phyloP scores from a whole-genome alignment of 2,797 vertebrate species.

The Rhinoraja longicauda region DNA sequence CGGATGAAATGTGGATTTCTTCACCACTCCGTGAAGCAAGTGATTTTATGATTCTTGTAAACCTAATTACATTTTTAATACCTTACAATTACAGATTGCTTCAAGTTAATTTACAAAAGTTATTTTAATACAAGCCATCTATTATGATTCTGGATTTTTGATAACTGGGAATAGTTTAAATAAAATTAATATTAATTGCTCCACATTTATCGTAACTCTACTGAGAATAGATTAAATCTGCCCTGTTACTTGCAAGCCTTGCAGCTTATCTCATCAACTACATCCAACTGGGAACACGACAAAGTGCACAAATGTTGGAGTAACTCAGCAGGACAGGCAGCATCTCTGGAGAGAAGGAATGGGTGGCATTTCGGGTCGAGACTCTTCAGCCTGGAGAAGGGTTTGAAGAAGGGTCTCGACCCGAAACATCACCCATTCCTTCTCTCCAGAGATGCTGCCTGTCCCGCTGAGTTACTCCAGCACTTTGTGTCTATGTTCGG shows the following conservation, averaged over 20 bases:
- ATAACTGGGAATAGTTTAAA: neutral
- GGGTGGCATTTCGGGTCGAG: no score
- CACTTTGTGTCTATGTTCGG: no score
- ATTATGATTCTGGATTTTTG: conserved; percentile 5
- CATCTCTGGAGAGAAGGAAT: no score
- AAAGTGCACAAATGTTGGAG: no score
- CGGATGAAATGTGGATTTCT: neutral
- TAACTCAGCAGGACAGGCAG: no score
- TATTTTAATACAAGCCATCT: neutral
- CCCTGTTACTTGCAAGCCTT: neutral
- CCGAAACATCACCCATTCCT: no score
- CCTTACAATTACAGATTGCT: neutral
- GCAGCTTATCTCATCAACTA: neutral
- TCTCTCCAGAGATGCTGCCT: no score
- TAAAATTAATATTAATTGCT: conserved; percentile 1
- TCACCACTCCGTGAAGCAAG: neutral
- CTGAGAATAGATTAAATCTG: neutral
- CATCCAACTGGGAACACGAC: neutral
- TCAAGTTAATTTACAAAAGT: neutral
- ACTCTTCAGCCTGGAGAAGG: no score
- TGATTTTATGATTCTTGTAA: conserved; percentile 10
- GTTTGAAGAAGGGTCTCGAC: no score
- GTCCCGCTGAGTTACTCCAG: no score
- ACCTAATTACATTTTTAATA: neutral
- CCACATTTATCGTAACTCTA: neutral